phyloP scores from a whole-genome alignment of 2,888 invertebrate genomes.

The Pandemis heparana region DNA sequence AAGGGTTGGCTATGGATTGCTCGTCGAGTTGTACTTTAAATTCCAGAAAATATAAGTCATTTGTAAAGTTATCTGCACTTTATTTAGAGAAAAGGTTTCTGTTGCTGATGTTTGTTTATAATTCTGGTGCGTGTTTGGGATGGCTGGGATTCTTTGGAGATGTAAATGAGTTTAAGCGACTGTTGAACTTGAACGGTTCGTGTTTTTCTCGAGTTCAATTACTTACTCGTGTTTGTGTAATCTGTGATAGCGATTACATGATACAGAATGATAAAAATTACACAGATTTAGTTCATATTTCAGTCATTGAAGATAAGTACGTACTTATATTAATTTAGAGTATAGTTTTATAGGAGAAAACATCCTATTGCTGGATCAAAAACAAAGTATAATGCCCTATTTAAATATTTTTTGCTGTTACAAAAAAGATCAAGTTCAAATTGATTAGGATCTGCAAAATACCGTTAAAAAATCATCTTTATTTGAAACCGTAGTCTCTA shows the following conservation, averaged over 20 bases:
- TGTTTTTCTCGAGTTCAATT: slow-evolving; percentile 19
- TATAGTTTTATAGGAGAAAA: too few species aligned
- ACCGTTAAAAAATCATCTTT: too few species aligned
- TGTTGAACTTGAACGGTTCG: slow-evolving; percentile 40
- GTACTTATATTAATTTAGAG: too few species aligned
- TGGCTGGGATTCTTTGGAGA: slow-evolving; percentile 63
- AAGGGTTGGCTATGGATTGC: slow-evolving; percentile 51
- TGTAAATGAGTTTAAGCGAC: slow-evolving; percentile 55
- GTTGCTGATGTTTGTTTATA: slow-evolving; percentile 72
- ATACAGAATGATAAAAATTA: neutral
- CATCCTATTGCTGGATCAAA: too few species aligned
- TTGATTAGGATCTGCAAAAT: too few species aligned
- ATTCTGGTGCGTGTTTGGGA: slow-evolving; percentile 51
- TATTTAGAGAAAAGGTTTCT: slow-evolving; percentile 78
- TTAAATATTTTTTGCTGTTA: too few species aligned
- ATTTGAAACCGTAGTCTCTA: too few species aligned
- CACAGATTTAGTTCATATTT: neutral
- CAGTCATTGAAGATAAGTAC: too few species aligned
- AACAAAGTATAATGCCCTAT: too few species aligned
- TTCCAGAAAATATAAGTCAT: slow-evolving; percentile 83
- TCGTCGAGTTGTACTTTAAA: slow-evolving; percentile 63
- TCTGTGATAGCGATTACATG: slow-evolving; percentile 4
- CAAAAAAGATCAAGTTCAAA: too few species aligned
- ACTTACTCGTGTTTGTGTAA: slow-evolving; percentile 20
- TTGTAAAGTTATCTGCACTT: slow-evolving; percentile 84